Evolutionary conservation across 2,113 vertebrate species (phyloP).

Genomic region (Anseranas semipalmata): DNA sequence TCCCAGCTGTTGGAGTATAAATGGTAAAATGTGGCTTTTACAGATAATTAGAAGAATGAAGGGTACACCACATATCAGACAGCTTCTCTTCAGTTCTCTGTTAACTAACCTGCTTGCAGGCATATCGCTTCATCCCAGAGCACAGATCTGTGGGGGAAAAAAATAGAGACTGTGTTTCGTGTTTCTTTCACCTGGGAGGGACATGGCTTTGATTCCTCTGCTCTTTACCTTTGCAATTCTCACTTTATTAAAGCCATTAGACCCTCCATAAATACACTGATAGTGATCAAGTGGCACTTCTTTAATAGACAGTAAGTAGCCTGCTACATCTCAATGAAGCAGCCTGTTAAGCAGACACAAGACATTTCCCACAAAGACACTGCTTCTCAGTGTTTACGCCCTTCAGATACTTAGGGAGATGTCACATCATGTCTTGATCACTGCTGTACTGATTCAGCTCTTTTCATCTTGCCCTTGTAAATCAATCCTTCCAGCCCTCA

Average conservation of each 20-base stretch:
- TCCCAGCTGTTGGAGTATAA: neutral
- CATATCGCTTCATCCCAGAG: neutral
- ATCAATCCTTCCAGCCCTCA: conserved; percentile 64
- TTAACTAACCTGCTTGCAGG: neutral
- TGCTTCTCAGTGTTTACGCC: neutral
- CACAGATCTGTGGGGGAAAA: neutral
- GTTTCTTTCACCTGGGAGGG: neutral
- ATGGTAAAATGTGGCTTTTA: neutral
- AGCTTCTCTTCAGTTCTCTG: neutral
- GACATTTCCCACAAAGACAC: conserved; percentile 8
- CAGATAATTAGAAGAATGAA: neutral
- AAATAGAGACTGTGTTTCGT: no score
- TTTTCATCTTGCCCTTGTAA: conserved; percentile 65
- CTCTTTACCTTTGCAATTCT: neutral
- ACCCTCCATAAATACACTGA: neutral
- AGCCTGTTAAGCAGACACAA: neutral
- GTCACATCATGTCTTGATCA: conserved; percentile 38
- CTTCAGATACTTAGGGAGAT: conserved; percentile 39
- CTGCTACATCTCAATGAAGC: neutral
- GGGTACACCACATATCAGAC: neutral
- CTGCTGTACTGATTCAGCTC: conserved; percentile 48
- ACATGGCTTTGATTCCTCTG: neutral
- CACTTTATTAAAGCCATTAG: neutral
- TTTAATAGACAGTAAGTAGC: neutral
- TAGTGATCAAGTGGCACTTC: neutral